Evolutionary conservation across 2,113 vertebrate genomes (phyloP), one percentile per base, ranked within the genome.

Genomic region (Labeo rohita): DNA sequence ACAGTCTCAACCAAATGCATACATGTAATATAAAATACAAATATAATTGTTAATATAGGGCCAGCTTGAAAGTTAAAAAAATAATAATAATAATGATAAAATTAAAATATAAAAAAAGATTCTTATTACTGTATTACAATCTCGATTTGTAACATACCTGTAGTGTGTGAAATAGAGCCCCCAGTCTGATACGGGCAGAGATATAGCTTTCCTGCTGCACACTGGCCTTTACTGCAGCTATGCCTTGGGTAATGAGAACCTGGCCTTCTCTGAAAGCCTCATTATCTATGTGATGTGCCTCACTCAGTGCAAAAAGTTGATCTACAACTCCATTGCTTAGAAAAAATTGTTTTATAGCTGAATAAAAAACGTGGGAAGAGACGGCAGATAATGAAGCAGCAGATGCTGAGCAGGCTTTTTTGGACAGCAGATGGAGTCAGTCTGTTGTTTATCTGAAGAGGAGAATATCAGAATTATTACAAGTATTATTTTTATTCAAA

Each of bases 161-260:
- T 61, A 94, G 84, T 21, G 92, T 91, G 85, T 94, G 93, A 0
- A 90, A 59, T 16, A 93, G 85, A 45, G 82, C 52, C 66, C 93
- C 94, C 68, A 94, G 84, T 43, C 52, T 85, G n/a, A 91, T 4
- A 16, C 89, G 88, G 0, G 92, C 93, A 13, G 87, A 47, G 34
- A 90, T 76, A 47, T 81, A 92, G 34, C 90, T 92, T 2, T 23
- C 78, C 13, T 76, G 50, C 66, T 72, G 80, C 50, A 89, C 88
- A 84, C 65, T 91, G 15, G 85, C 89, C 82, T 92, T 93, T 36
- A 93, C 84, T 0, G 34, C 78, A 7, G 1, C 8, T 3, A 93
- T 0, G 34, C 91, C 91, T 1, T 65, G 47, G 2, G 87, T 89
- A 73, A 95, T 92, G 87, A 93, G 90, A 11, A 34, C 70, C 56